Percentiles rank a stretch among this genome's conserved stretches.
Conservation (phyloP, 2,888 invertebrate species). For the Dinocampus coccinellae region DNA sequence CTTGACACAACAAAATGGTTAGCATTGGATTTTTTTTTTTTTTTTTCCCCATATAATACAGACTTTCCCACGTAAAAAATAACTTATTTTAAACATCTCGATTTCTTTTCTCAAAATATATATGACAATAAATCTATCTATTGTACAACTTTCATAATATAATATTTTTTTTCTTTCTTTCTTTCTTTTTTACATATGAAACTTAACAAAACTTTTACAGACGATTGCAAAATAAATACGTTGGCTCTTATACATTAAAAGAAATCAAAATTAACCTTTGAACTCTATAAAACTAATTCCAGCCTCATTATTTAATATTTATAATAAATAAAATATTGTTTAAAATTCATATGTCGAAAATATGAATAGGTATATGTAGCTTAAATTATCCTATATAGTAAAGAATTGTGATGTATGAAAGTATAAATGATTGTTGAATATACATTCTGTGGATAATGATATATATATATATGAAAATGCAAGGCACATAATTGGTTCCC, state of each 20-base stretch:
- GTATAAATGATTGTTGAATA: not conserved
- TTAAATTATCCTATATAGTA: not conserved
- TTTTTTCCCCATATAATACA: not conserved
- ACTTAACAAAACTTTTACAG: conserved; percentile 56
- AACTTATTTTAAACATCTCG: not conserved
- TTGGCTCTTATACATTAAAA: conserved; percentile 7
- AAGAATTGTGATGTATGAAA: conserved; percentile 11
- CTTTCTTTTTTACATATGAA: conserved; percentile 54
- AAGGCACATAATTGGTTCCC: conserved; percentile 46
- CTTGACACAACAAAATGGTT: conserved; percentile 18
- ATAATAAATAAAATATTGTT: conserved; percentile 13
- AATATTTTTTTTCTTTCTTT: no score
- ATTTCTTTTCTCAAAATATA: not conserved
- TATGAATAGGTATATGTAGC: not conserved
- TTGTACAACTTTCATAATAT: conserved; percentile 26
- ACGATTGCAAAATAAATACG: conserved; percentile 31
- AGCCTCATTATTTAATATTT: conserved; percentile 21
- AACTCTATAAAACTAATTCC: conserved; percentile 14
- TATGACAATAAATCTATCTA: conserved; percentile 27
- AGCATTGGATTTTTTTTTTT: conserved; percentile 9
- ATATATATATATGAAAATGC: conserved; percentile 14
- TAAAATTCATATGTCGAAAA: conserved; percentile 7
- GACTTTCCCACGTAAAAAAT: not conserved
- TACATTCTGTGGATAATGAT: not conserved
- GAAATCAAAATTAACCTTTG: not conserved